A percentile compares a stretch with the other conserved stretches of the same genome.
Conservation (phyloP, 2,797 vertebrate genomes). For the Rhabdomys pumilio region DNA sequence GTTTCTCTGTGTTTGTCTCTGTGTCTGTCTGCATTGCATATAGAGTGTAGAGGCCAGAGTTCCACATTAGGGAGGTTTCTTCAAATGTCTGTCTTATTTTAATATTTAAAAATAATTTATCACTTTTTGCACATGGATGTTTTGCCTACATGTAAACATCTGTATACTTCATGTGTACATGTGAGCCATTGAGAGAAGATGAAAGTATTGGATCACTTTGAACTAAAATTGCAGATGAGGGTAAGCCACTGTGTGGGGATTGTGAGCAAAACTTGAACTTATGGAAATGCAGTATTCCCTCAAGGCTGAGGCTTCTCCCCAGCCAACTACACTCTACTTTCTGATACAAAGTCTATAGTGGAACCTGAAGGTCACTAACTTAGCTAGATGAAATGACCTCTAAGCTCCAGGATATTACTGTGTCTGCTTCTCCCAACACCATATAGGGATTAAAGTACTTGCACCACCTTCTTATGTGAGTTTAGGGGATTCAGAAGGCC, state of each 20-base stretch:
- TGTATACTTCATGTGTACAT: background rate
- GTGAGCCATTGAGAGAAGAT: background rate
- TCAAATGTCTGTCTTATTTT: background rate
- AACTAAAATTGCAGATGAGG: no score
- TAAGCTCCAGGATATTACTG: background rate
- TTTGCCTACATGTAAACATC: background rate
- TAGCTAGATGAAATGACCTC: background rate
- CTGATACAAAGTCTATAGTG: no score
- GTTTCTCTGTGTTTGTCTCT: background rate
- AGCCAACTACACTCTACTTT: background rate
- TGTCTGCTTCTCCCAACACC: background rate
- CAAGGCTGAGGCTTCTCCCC: background rate
- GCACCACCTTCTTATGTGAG: no score
- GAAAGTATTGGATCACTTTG: background rate
- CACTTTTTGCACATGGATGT: background rate
- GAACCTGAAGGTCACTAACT: background rate
- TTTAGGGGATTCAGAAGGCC: background rate
- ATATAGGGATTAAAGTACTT: background rate
- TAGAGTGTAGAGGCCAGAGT: no score
- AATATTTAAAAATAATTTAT: background rate
- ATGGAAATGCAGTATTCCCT: background rate
- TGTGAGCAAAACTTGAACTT: background rate
- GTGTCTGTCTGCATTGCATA: background rate
- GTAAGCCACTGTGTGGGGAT: background rate
- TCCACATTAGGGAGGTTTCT: background rate